Percentiles rank a stretch among this genome's conserved stretches.
phyloP scores from a whole-genome alignment of 64 coral and sea anemone genomes.

The Pocillopora verrucosa region DNA sequence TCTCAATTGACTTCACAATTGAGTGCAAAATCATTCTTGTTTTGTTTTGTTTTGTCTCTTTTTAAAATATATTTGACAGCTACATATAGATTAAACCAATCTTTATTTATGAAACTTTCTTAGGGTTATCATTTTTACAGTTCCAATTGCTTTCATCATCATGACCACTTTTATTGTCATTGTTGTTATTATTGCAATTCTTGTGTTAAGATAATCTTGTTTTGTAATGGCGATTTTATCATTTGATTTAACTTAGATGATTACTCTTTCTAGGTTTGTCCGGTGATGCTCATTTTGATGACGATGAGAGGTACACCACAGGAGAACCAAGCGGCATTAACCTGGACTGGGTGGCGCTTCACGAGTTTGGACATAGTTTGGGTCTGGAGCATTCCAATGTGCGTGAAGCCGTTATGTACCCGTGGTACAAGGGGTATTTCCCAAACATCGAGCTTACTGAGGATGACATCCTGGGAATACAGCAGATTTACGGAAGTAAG shows the following conservation, averaged over 20 bases:
- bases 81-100: no score
- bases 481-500: slow-evolving; percentile 35
- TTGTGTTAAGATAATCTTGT: no score
- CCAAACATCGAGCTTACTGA: slow-evolving; percentile 21
- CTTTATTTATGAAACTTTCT: no score
- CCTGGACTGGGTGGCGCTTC: slow-evolving; percentile 59
- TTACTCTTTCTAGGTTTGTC: slow-evolving; percentile 10
- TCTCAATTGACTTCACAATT: no score
- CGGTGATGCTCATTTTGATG: slow-evolving; percentile 71
- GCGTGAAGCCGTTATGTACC: slow-evolving; percentile 49
- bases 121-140: no score
- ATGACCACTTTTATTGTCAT: no score
- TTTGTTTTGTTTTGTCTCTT: no score
- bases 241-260: not conserved
- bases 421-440: slow-evolving; percentile 59
- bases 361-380: slow-evolving; percentile 72
- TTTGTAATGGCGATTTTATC: no score
- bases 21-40: no score
- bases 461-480: slow-evolving; percentile 50
- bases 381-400: slow-evolving; percentile 57
- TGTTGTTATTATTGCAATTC: no score
- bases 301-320: slow-evolving; percentile 52
- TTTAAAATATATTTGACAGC: no score
- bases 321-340: slow-evolving; percentile 22
- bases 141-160: no score